Evolutionary conservation across 2,888 invertebrate species (phyloP).

Genomic region (Physocephala rufipes): DNA sequence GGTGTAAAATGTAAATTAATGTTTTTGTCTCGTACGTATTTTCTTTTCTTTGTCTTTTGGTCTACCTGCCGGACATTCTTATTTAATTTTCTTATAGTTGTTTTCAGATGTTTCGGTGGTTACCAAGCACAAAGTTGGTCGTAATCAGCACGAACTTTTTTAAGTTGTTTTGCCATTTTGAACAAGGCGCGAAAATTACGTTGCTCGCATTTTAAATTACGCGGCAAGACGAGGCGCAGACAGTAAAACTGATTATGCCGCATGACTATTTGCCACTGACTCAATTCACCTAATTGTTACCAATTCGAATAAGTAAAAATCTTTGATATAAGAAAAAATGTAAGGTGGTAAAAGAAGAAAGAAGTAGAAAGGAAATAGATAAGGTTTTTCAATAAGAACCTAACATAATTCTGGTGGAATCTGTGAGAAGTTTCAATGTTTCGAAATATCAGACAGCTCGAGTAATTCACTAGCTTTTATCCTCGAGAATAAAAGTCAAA

Average conservation of each 20-base stretch:
- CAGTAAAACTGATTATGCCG: conserved; percentile 22
- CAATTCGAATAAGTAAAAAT: background rate
- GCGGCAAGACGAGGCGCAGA: too few species aligned
- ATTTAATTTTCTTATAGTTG: background rate
- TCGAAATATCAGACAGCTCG: background rate
- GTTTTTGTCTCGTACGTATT: too few species aligned
- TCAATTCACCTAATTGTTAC: background rate
- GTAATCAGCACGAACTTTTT: conserved; percentile 1
- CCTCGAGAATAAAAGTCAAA: too few species aligned
- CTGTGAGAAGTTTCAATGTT: background rate
- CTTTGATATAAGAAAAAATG: background rate
- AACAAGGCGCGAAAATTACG: conserved; percentile 26
- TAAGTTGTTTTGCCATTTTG: conserved; percentile 5
- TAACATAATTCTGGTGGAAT: background rate
- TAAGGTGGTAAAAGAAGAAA: background rate
- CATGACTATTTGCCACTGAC: background rate
- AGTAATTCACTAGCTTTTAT: too few species aligned
- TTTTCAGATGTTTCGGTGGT: background rate
- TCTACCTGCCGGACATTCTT: too few species aligned
- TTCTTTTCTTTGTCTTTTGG: too few species aligned
- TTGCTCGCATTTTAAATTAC: conserved; percentile 19
- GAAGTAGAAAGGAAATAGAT: background rate
- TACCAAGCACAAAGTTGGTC: conserved; percentile 20
- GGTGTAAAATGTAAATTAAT: too few species aligned
- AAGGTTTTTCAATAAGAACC: background rate